Base-by-base conservation (phyloP, 2,113 vertebrate species). In the Alligator mississippiensis region DNA sequence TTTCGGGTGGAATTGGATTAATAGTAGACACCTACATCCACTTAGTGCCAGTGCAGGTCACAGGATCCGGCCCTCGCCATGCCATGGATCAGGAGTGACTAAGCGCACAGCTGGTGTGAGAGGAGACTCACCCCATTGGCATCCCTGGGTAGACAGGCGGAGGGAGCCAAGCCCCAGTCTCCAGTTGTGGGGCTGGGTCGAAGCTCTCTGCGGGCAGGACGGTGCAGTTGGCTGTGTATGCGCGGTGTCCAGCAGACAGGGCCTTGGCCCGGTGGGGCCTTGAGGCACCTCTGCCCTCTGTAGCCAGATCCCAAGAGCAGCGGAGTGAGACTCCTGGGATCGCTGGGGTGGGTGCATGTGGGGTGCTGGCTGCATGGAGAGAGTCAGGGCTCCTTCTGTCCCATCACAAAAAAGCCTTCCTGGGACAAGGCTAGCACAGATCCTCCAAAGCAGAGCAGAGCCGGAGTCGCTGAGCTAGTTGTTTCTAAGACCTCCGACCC, bases 221-320 rank as follows among this genome's bases (percentile, higher is more conserved):
- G 19, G 13, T 13, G 30, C 24, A 12, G 38, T 72, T 19, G 4
- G 30, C 11, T 11, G 68, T 5, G 30, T 21, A 5, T 19, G 66
- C 8, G n/a, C 17, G 6, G 30, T 19, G 11, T 30, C 68, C 19
- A 11, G 34, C 4, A 72, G 18, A 24, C 6, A 34, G 11, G 38
- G 54, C 11, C 78, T 57, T 17, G 22, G 4, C 60, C 80, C 83
- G 78, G 30, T 19, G 0, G 7, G 38, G 90, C 74, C 8, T 12
- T 88, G 38, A 0, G 0, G 1, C 3, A 1, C 62, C 34, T 34
- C 61, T 1, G 0, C 9, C 4, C 0, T 1, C 68, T n/a, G 34
- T 0, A 2, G 82, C 66, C 1, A 11, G 0, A 1, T 19, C 1
- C 1, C 54, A 9, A 5, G 3, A 54, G 34, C 7, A 4, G 6